Conservation (phyloP, 1,140 invertebrate genomes). For the Leptoteleia sp. region DNA sequence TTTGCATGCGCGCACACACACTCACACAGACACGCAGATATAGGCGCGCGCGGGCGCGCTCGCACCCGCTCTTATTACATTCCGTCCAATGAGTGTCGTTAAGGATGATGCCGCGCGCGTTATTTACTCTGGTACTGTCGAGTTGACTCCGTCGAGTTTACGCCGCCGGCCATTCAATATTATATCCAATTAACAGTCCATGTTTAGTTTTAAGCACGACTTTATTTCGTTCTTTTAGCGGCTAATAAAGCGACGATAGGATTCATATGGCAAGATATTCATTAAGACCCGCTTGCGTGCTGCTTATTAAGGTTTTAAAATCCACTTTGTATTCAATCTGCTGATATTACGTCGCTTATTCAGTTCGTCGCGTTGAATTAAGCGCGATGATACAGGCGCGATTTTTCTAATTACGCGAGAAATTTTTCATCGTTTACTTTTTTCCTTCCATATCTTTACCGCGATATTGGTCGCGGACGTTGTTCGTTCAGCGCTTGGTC, state of each 20-base stretch:
- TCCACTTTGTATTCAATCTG: slow-evolving; percentile 53
- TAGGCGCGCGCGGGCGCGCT: no score
- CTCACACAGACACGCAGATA: no score
- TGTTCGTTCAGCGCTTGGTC: no score
- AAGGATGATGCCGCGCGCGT: slow-evolving; percentile 56
- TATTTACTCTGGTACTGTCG: slow-evolving; percentile 41
- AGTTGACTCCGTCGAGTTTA: slow-evolving; percentile 20
- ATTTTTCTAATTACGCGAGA: slow-evolving; percentile 23
- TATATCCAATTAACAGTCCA: slow-evolving; percentile 52
- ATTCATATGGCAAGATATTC: slow-evolving; percentile 39
- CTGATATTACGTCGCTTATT: slow-evolving; percentile 40
- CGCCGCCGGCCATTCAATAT: slow-evolving; percentile 36
- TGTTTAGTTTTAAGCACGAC: slow-evolving; percentile 37
- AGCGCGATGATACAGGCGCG: neutral
- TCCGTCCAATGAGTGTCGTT: slow-evolving; percentile 70
- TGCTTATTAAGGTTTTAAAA: slow-evolving; percentile 47
- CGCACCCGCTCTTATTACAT: slow-evolving; percentile 73
- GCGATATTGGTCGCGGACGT: no score
- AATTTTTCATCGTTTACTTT: slow-evolving; percentile 19
- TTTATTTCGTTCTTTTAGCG: slow-evolving; percentile 36
- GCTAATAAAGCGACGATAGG: slow-evolving; percentile 32
- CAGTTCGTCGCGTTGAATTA: slow-evolving; percentile 23
- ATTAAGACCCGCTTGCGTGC: slow-evolving; percentile 29
- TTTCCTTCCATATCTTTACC: no score
- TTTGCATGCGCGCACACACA: no score